Evolutionary conservation across 2,797 vertebrate species (phyloP), one percentile per base, ranked within the genome.

Genomic region (Enteromius radiatus): DNA sequence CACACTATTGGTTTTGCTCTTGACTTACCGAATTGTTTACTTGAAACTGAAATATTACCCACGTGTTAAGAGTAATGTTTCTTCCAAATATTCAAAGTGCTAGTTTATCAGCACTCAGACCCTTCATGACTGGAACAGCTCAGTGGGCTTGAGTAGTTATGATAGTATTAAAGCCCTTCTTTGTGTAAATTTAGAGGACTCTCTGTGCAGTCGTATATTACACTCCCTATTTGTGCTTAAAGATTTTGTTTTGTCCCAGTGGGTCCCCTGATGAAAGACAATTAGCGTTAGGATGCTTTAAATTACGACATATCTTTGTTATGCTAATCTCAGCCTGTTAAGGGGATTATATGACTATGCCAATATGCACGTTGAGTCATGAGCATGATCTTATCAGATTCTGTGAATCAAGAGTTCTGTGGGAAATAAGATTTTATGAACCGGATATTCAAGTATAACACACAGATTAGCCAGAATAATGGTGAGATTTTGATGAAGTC

Each of bases 291-390:
- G 4, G 17, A 59, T 83, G 78, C 49, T 67, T 78, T 75, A 69
- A 81, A 85, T 83, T 71, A 73, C 54, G 83, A 31, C 17, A 71
- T 45, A 65, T 80, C 84, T 76, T 45, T 86, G 71, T 76, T 83
- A 88, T 85, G 75, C 77, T 83, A 86, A 78, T 86, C 75, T 74
- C 71, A 43, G 69, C 65, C 61, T 77, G 63, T 84, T 85, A 11
- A 76, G 56, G 41, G 5, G 81, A 84, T 86, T 87, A 70, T 31
- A 49, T 69, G 43, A 78, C 69, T 54, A 65, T n/a, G 33, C 31
- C 21, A 78, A 23, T 73, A 54, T 54, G 36, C 73, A 76, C 67
- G 23, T n/a, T 33, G n/a, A 85, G 80, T n/a, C 78, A 43, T 81
- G 77, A 41, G 31, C 52, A 11, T 41, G 49, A 74, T 86, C 54